Evolutionary conservation across 37 sponge, comb jelly and placozoan genomes (phyloP), one percentile per base, ranked within the genome.

Genomic region (Haliclona indistincta): DNA sequence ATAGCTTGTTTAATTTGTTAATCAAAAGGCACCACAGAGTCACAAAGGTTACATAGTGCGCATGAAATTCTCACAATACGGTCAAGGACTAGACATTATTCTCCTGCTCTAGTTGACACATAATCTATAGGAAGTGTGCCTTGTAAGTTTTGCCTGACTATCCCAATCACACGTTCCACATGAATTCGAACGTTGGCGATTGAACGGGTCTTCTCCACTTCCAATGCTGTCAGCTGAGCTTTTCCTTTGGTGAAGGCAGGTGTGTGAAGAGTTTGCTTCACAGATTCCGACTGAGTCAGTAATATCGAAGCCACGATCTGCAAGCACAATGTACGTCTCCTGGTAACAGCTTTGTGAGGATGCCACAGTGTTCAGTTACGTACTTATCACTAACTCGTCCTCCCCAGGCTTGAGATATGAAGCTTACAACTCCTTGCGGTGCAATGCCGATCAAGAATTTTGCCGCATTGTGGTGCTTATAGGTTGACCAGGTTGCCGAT

Each of bases 401-500:
- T n/a, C n/a, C n/a, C n/a, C n/a, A n/a, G n/a, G n/a, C n/a, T n/a
- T n/a, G n/a, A n/a, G n/a, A n/a, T n/a, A n/a, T n/a, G n/a, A n/a
- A n/a, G n/a, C n/a, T n/a, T n/a, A n/a, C n/a, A n/a, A n/a, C n/a
- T n/a, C n/a, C n/a, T n/a, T n/a, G n/a, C n/a, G n/a, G n/a, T n/a
- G n/a, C n/a, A n/a, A n/a, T n/a, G n/a, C n/a, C n/a, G 33, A 70
- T 70, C 33, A 70, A 37, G 22, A 54, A n/a, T 29, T 70, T 51
- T n/a, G 33, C 54, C 20, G 72, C 42, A 53, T 70, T 70, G 33
- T 70, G 60, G 54, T 54, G 51, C 42, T 70, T 70, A 53, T 70
- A 70, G 3, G 72, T 28, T 30, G 72, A 70, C 72, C 72, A 70
- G 20, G 60, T 70, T n/a, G 72, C 74, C 58, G 73, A 11, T 28